phyloP scores from a whole-genome alignment of 2,797 vertebrate species.

The Anas georgica region DNA sequence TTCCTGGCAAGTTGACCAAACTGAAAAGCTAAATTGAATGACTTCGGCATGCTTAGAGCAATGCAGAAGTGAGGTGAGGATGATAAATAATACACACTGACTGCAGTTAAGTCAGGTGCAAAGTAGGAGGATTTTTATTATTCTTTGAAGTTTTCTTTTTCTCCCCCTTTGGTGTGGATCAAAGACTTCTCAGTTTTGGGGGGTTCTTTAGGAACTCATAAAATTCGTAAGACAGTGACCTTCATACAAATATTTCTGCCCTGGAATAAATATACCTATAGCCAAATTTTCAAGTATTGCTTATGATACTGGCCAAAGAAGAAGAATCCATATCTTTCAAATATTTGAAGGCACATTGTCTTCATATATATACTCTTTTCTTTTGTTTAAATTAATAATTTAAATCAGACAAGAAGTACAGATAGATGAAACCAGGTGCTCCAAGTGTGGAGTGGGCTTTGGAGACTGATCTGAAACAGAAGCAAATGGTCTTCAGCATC shows the following conservation, averaged over 20 bases:
- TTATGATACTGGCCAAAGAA: not conserved
- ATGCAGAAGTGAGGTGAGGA: not conserved
- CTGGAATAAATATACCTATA: not conserved
- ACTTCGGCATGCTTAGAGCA: not conserved
- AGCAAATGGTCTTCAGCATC: slow-evolving; percentile 26
- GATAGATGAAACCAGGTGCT: slow-evolving; percentile 27
- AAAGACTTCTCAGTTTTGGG: slow-evolving; percentile 49
- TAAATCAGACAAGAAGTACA: not conserved
- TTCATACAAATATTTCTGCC: not conserved
- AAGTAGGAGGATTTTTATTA: slow-evolving; percentile 54
- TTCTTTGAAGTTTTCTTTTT: slow-evolving; percentile 75
- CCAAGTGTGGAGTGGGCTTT: not conserved
- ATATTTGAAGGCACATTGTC: not conserved
- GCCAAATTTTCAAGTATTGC: not conserved
- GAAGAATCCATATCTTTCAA: not conserved
- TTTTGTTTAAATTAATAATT: slow-evolving; percentile 31
- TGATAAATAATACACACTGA: slow-evolving; percentile 58
- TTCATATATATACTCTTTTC: not conserved
- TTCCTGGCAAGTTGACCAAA: slow-evolving; percentile 39
- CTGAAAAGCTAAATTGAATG: slow-evolving; percentile 13
- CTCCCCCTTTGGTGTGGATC: slow-evolving; percentile 59
- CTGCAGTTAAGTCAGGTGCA: slow-evolving; percentile 37
- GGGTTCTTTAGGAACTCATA: slow-evolving; percentile 20
- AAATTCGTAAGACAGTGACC: slow-evolving; percentile 14
- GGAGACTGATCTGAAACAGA: slow-evolving; percentile 25